Conservation (phyloP, 23 tunicate genomes). For the Aplidium turbinatum region DNA sequence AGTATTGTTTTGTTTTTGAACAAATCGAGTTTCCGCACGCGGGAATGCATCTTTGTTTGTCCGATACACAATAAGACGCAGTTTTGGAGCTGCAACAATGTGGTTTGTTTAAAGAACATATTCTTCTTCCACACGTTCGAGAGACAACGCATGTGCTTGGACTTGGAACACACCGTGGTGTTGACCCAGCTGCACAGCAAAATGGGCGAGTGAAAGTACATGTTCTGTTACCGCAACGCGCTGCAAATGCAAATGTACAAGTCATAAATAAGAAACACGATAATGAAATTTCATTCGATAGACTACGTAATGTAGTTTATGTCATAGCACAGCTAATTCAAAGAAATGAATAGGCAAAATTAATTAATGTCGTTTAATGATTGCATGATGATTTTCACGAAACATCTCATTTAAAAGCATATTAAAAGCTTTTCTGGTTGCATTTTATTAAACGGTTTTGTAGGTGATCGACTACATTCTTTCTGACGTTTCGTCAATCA, state of each 20-base stretch:
- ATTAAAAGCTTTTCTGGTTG: no score
- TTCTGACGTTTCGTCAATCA: no score
- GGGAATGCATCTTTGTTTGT: neutral
- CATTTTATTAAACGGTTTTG: no score
- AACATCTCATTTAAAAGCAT: no score
- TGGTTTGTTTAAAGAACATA: conserved; percentile 4
- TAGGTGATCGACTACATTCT: no score
- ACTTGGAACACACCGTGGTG: neutral
- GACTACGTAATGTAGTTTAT: no score
- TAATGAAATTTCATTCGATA: no score
- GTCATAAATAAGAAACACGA: no score
- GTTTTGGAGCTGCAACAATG: conserved; percentile 1
- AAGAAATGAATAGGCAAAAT: no score
- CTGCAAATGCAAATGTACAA: neutral
- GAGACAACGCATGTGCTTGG: neutral
- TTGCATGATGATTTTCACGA: no score
- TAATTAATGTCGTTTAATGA: no score
- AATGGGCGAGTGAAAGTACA: neutral
- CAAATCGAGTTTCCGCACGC: neutral
- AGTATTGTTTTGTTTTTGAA: neutral
- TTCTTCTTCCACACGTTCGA: neutral
- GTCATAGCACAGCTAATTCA: no score
- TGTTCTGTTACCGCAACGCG: neutral
- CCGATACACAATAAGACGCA: neutral
- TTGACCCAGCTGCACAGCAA: conserved; percentile 1